Evolutionary conservation across 2,113 vertebrate species (phyloP).

Genomic region (Cathartes aura): DNA sequence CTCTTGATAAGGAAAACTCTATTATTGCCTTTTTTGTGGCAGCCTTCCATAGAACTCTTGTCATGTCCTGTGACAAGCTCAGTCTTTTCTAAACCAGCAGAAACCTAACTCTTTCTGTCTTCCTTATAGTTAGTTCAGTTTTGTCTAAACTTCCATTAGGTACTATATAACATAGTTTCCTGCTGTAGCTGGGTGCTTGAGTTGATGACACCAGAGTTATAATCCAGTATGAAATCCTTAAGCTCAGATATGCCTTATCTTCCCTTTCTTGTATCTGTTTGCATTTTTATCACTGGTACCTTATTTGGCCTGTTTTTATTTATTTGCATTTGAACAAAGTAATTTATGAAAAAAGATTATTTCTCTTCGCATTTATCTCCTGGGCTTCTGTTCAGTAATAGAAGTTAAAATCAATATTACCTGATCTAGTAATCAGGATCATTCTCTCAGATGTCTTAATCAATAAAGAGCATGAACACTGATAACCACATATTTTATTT

Average conservation of each 20-base stretch:
- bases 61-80: neutral
- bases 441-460: neutral
- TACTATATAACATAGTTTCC: fast-evolving
- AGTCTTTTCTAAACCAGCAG: neutral
- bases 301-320: neutral
- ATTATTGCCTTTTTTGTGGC: neutral
- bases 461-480: neutral
- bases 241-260: neutral
- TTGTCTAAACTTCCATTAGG: neutral
- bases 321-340: neutral
- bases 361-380: neutral
- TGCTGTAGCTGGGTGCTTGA: neutral
- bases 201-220: neutral
- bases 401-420: neutral
- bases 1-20: neutral
- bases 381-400: neutral
- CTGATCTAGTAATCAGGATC: neutral
- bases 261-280: neutral
- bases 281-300: neutral
- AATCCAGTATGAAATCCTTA: neutral
- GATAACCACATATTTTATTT: neutral
- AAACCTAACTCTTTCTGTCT: neutral
- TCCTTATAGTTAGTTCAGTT: neutral
- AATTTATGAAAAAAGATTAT: neutral
- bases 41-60: neutral